Base-by-base conservation (phyloP, 2,888 invertebrate species). In the Ommatoiulus sabulosus region DNA sequence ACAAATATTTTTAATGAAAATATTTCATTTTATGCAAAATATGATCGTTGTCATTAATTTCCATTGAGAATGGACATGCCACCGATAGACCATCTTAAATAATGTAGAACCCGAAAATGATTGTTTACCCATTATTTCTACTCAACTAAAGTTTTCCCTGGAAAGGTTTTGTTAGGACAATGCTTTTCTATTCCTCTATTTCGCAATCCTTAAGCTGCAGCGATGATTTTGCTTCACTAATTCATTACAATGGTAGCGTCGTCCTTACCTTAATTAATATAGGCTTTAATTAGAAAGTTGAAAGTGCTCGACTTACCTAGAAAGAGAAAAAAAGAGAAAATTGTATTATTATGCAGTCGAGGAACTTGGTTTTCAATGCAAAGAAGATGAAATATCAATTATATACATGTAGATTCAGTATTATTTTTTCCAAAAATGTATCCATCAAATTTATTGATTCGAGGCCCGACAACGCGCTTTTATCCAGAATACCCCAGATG, bases 241-340 rank as follows among this genome's bases (percentile, higher is more conserved):
- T 57, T 57, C 17, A 3, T 57, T 12, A 57, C 35, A 35, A 35
- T 35, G 35, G 15, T 48, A 57, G 57, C 57, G 15, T 15, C 17
- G 57, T 57, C 17, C 57, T 57, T 57, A 57, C 57, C 57, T 57
- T 57, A 57, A 57, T 57, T 57, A 17, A 12, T 57, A 35, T 35
- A 57, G 57, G 57, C 17, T 57, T 15, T 57, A 57, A 57, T 57
- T 57, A 57, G 57, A 57, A 57, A 57, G 57, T 57, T 57, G 57
- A 57, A 57, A 57, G 57, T 2, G 57, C 17, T 57, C 0, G 57
- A 57, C 57, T 57, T 57, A 57, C 57, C 57, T 57, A 57, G 12
- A 57, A 57, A 57, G 12, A 57, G 57, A 57, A 15, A 57, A 17
- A 57, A 17, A 17, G 57, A 57, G 17, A 57, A 17, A 12, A 48